Conservation (phyloP, 2,888 invertebrate genomes). For the Archips crataeganus region DNA sequence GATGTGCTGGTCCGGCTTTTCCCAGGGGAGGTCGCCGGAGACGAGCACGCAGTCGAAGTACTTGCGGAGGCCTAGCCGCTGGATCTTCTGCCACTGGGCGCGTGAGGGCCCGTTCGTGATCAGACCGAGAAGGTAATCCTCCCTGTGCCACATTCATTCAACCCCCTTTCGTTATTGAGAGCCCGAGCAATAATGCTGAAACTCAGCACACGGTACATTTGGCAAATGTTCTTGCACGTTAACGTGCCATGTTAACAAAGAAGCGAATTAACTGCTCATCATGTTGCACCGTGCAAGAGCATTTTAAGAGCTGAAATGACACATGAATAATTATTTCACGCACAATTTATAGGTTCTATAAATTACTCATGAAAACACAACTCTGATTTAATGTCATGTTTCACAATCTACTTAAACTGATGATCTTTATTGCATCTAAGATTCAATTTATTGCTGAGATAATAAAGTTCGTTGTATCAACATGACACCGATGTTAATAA, state of each 20-base stretch:
- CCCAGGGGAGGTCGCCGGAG: slow-evolving; percentile 94
- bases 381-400: slow-evolving; percentile 70
- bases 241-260: slow-evolving; percentile 10
- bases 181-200: slow-evolving; percentile 70
- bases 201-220: slow-evolving; percentile 76
- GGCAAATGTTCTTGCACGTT: slow-evolving; percentile 69
- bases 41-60: slow-evolving; percentile 93
- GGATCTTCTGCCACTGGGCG: slow-evolving; percentile 95
- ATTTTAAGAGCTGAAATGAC: slow-evolving; percentile 60
- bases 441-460: not conserved
- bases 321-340: slow-evolving; percentile 57
- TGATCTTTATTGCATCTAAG: slow-evolving; percentile 29
- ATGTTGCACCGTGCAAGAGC: slow-evolving; percentile 67
- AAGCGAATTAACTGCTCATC: slow-evolving; percentile 12
- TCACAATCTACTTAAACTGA: slow-evolving; percentile 47
- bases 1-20: slow-evolving; percentile 93
- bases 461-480: slow-evolving; percentile 28
- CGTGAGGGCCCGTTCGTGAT: slow-evolving; percentile 95
- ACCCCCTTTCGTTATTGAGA: slow-evolving; percentile 76
- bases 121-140: slow-evolving; percentile 91
- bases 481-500: slow-evolving; percentile 37
- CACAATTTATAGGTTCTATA: slow-evolving; percentile 67
- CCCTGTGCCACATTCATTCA: slow-evolving; percentile 84
- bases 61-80: slow-evolving; percentile 88
- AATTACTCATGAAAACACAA: slow-evolving; percentile 70